Evolutionary conservation across 2,888 invertebrate genomes (phyloP), one percentile per base, ranked within the genome.

Genomic region (Cheilosia soror): DNA sequence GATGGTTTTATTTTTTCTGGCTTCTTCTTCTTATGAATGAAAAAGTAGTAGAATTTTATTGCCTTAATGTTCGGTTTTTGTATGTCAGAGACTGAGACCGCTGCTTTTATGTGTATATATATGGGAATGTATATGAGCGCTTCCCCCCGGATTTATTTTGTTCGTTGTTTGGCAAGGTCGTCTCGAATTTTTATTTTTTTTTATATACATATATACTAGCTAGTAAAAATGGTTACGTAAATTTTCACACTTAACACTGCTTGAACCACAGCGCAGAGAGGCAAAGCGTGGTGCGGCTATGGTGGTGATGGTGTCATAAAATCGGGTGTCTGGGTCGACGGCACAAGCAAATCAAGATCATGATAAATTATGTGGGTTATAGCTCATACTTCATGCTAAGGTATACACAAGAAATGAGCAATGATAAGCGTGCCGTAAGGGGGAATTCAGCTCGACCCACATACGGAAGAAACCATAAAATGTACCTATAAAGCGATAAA

Each of bases 181-280:
- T 86, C 86, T 86, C 73, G 73, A 82, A 58, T 73, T 63, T 78
- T 86, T 86, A 9, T 37, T 5, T 29, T 31, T 37, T 37, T 11
- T 20, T 20, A 20, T 20, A 20, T 20, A 20, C 20, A 20, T 11
- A 11, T 75, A 73, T 86, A 77, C 66, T 76, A 66, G 81, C 81
- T 77, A 82, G 82, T 86, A 86, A 82, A 86, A 86, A 82, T 58
- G 77, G 82, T 86, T 86, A 86, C 86, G 86, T 86, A 86, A 86
- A 86, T 86, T 86, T 86, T 86, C 82, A 86, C 86, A 86, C 86
- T 86, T 77, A 68, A 81, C 20, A 20, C 76, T 81, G 81, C 72
- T 62, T 76, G 69, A 76, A 75, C 55, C 40, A 31, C 71, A 71
- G 31, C 13, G 2, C 4, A 11, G 62, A 4, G 44, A 6, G 29